Conservation (phyloP, 2,797 vertebrate genomes). For the Rallus crepitans region DNA sequence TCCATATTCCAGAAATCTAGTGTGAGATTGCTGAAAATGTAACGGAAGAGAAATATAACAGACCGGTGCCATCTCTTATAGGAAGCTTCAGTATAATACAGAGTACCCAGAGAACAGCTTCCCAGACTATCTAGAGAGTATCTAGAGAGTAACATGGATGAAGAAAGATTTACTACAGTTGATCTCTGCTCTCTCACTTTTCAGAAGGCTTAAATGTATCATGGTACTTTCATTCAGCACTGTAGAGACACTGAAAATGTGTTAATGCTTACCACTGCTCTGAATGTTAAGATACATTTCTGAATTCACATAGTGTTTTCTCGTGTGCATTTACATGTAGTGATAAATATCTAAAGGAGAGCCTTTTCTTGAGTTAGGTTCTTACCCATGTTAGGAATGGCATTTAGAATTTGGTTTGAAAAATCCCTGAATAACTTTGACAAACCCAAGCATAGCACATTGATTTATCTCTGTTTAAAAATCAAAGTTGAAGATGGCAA, state of each 20-base stretch:
- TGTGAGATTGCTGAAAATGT: background rate
- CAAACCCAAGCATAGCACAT: background rate
- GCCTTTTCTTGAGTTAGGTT: background rate
- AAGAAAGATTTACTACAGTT: background rate
- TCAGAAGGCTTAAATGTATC: background rate
- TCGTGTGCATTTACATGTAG: background rate
- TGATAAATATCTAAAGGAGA: background rate
- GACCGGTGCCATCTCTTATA: background rate
- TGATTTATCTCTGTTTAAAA: background rate
- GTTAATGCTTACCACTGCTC: background rate
- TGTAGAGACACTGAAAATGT: background rate
- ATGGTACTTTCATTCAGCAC: background rate
- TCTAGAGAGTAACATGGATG: background rate
- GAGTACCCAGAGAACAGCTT: background rate
- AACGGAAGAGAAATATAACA: background rate
- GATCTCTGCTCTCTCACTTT: background rate
- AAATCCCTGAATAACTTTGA: background rate
- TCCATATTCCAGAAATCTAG: background rate
- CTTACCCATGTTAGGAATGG: background rate
- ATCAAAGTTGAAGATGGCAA: background rate
- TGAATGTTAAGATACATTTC: background rate
- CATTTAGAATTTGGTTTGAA: background rate
- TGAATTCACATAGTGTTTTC: rapidly evolving
- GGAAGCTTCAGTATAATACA: background rate
- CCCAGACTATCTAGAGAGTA: background rate